phyloP scores from a whole-genome alignment of 2,888 invertebrate species.

The Elmis aenea region DNA sequence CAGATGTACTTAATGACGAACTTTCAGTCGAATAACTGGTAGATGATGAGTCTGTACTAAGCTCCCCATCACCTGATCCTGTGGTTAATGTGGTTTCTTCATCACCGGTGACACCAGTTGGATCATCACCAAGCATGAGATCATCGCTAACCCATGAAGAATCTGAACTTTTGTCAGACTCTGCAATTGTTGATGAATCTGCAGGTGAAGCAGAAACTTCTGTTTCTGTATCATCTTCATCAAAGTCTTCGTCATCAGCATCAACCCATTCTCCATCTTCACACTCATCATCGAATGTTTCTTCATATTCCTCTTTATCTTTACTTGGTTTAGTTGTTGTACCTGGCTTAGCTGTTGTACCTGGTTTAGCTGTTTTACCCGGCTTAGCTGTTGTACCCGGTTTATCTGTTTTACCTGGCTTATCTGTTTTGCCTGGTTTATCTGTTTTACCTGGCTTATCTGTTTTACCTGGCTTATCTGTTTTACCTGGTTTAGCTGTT shows the following conservation, averaged over 20 bases:
- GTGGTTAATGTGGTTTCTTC: slow-evolving; percentile 4
- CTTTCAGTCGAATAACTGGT: slow-evolving; percentile 4
- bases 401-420: too few species aligned
- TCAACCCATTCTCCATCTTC: slow-evolving; percentile 52
- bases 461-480: too few species aligned
- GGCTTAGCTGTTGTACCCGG: too few species aligned
- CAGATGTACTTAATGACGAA: slow-evolving; percentile 6
- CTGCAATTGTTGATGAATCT: slow-evolving; percentile 6
- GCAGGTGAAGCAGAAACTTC: background rate
- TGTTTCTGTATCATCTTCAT: slow-evolving; percentile 7
- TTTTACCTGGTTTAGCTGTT: slow-evolving; percentile 43
- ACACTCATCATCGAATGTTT: slow-evolving; percentile 49
- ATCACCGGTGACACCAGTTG: slow-evolving; percentile 6
- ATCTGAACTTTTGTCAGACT: slow-evolving; percentile 1
- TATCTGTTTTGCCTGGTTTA: too few species aligned
- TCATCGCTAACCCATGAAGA: slow-evolving; percentile 9
- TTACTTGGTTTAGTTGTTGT: slow-evolving; percentile 40
- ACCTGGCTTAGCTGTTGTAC: slow-evolving; percentile 6
- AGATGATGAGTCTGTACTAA: slow-evolving; percentile 9
- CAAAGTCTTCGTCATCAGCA: slow-evolving; percentile 19
- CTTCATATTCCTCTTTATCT: slow-evolving; percentile 54
- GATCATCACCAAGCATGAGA: slow-evolving; percentile 12
- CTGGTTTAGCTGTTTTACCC: slow-evolving; percentile 3
- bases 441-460: too few species aligned
- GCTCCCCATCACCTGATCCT: slow-evolving; percentile 35